Conservation (phyloP, 2,113 vertebrate species). For the Dipodomys merriami region DNA sequence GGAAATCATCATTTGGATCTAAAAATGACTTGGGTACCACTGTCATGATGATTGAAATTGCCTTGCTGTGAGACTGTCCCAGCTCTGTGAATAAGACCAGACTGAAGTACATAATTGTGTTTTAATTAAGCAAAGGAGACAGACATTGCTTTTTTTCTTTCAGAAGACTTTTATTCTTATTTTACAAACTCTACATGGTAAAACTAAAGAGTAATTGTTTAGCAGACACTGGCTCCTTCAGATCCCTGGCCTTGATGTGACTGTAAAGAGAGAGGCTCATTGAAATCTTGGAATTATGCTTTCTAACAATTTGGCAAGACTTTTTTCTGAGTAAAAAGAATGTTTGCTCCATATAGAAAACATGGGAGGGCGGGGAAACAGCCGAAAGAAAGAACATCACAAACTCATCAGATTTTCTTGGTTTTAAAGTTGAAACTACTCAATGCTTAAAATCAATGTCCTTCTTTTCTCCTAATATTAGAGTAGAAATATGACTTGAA, state of each 20-base stretch:
- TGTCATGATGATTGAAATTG: not conserved
- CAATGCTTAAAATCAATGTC: conserved; percentile 21
- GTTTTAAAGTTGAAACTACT: not conserved
- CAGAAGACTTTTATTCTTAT: not conserved
- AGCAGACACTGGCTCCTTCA: not conserved
- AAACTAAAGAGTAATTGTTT: not conserved
- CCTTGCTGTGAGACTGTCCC: not conserved
- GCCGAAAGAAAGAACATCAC: not conserved
- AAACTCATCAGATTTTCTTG: not conserved
- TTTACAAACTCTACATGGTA: not conserved
- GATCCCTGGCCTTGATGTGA: not conserved
- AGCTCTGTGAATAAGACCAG: not conserved
- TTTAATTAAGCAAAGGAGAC: conserved; percentile 1
- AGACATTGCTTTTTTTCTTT: conserved; percentile 1
- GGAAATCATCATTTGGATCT: not conserved
- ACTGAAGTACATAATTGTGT: not conserved
- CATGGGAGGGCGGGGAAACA: conserved; percentile 18
- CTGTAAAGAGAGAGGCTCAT: not conserved
- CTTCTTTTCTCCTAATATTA: not conserved
- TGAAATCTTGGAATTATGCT: not conserved
- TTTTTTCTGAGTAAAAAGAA: not conserved
- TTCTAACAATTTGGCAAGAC: not conserved
- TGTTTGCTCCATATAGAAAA: not conserved
- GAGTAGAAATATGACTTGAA: not conserved
- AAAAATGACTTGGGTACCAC: not conserved